Evolutionary conservation across 2,113 vertebrate genomes (phyloP), one percentile per base, ranked within the genome.

Genomic region (Lepus timidus): DNA sequence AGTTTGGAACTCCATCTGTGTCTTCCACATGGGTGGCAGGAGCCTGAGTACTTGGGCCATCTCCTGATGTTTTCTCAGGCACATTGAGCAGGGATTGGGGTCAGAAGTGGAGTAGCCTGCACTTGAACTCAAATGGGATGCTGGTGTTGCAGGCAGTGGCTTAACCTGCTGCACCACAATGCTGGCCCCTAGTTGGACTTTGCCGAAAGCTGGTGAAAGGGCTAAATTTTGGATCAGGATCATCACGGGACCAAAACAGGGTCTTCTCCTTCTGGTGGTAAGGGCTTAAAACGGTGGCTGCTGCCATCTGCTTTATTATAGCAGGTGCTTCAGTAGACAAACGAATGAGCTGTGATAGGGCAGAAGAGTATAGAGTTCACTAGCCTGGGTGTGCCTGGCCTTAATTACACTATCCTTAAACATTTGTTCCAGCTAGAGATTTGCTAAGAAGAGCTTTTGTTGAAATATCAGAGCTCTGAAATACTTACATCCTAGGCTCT

Each of bases 321-420:
- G 44, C 49, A 71, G 36, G 70, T 52, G 10, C n/a, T 17, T 55
- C 2, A 29, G 81, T 16, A 62, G 9, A 82, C 39, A 16, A 4
- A 17, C 9, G 44, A 75, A 22, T 9, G 27, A 76, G 68, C 33
- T 36, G 1, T 49, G 6, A 71, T 19, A 84, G 13, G 3, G 68
- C 10, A 13, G 11, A 20, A 44, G 79, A 29, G 73, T 39, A 29
- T 36, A n/a, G 87, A 75, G 80, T 22, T 76, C 62, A 39, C 7
- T 61, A 11, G 33, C 75, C 25, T 33, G 70, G 31, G 64, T 39
- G 9, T 17, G 6, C 82, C 39, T 75, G 55, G 39, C 4, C 36
- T 93, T 84, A 85, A 89, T 94, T 93, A 68, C 22, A 58, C 36
- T 84, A 36, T 85, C 85, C 71, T 91, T 49, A 52, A 61, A 76